Evolutionary conservation across 2,113 vertebrate species (phyloP).

Genomic region (Pristiophorus japonicus): DNA sequence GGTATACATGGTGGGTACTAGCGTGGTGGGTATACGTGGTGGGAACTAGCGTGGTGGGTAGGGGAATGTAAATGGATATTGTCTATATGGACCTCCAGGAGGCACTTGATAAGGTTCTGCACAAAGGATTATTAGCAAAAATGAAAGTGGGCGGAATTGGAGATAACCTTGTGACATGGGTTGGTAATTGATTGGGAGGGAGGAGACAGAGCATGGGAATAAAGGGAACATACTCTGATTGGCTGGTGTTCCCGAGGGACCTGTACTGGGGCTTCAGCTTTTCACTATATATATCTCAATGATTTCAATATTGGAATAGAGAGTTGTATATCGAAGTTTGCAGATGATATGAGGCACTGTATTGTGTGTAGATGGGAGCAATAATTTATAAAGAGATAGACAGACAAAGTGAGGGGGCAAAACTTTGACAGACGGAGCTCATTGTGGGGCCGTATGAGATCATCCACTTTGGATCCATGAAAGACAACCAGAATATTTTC

Average conservation of each 20-base stretch:
- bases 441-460: neutral
- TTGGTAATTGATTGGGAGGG: neutral
- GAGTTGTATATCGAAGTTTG: neutral
- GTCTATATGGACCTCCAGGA: neutral
- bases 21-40: too few relatives aligned
- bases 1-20: too few relatives aligned
- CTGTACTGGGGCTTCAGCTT: neutral
- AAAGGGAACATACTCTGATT: neutral
- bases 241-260: neutral
- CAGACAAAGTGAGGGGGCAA: neutral
- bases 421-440: neutral
- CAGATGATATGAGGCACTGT: neutral
- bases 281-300: neutral
- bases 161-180: neutral
- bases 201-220: neutral
- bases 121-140: neutral
- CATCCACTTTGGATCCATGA: neutral
- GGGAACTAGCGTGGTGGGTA: neutral
- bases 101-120: neutral
- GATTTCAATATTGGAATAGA: neutral
- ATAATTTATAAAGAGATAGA: neutral
- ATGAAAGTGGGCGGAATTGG: neutral
- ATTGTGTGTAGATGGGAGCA: neutral
- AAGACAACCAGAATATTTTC: neutral
- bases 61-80: neutral